phyloP scores from a whole-genome alignment of 2,113 vertebrate species.

The Syngnathus floridae region DNA sequence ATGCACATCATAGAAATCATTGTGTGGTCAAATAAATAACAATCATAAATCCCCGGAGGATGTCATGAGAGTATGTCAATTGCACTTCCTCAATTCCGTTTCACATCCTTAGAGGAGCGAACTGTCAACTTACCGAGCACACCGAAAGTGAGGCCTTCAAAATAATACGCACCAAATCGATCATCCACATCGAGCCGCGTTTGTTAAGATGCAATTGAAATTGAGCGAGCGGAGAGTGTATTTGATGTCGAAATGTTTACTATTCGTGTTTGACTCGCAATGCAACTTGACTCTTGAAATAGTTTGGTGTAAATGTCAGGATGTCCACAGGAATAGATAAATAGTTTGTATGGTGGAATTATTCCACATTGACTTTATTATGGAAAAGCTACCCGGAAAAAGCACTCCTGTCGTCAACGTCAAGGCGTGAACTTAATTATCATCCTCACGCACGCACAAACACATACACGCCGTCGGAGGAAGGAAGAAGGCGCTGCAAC shows the following conservation, averaged over 20 bases:
- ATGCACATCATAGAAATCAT: background rate
- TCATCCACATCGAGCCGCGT: background rate
- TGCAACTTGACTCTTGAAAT: background rate
- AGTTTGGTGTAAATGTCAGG: background rate
- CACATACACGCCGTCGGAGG: background rate
- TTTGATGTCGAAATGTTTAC: background rate
- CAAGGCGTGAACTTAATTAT: too few species aligned
- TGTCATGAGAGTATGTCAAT: background rate
- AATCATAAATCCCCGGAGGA: slow-evolving; percentile 10
- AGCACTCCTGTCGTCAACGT: background rate
- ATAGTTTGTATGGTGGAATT: background rate
- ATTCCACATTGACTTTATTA: background rate
- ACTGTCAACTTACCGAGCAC: background rate
- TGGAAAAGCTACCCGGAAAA: slow-evolving; percentile 7
- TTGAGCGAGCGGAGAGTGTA: background rate
- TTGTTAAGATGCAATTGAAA: background rate
- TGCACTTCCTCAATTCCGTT: slow-evolving; percentile 55
- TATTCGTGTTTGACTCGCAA: background rate
- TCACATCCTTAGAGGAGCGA: slow-evolving; percentile 16
- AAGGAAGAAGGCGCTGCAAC: background rate
- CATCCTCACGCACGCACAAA: too few species aligned
- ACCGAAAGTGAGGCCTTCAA: background rate
- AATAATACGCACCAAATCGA: background rate
- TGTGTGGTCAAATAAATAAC: too few species aligned
- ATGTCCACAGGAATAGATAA: too few species aligned